phyloP scores from a whole-genome alignment of 30 jellyfish, hydroid and myxozoan species.

The Euphysa ruthae region DNA sequence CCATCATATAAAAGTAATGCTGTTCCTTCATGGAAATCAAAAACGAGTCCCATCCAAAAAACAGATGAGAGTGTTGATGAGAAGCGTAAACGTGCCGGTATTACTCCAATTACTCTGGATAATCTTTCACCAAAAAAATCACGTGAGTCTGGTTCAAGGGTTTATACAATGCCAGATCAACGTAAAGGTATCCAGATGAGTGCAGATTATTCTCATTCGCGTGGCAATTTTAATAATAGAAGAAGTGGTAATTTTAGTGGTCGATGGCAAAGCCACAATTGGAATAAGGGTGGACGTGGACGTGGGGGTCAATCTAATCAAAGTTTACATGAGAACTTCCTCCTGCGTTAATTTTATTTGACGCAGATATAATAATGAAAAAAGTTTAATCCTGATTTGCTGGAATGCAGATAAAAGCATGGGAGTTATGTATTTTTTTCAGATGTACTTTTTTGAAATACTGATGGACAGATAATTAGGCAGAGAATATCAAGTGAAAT shows the following conservation, averaged over 20 bases:
- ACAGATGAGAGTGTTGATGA: slow-evolving; percentile 43
- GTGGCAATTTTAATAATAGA: slow-evolving; percentile 19
- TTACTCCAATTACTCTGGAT: slow-evolving; percentile 84
- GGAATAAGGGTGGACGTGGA: slow-evolving; percentile 61
- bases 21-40: slow-evolving; percentile 78
- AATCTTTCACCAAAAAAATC: slow-evolving; percentile 43
- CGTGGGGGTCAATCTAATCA: slow-evolving; percentile 32
- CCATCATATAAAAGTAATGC: slow-evolving; percentile 75
- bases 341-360: slow-evolving; percentile 64
- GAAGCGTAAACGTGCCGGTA: slow-evolving; percentile 89
- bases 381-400: no score
- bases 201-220: neutral
- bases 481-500: no score
- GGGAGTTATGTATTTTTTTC: no score
- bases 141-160: slow-evolving; percentile 19
- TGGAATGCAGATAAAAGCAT: no score
- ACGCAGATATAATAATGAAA: no score
- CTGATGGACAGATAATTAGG: no score
- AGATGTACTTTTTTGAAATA: no score
- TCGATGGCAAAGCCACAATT: slow-evolving; percentile 40
- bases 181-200: slow-evolving; percentile 51
- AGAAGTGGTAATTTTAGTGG: slow-evolving; percentile 35
- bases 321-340: slow-evolving; percentile 46
- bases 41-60: slow-evolving; percentile 20
- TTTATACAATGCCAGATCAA: slow-evolving; percentile 66